Percentiles rank a stretch among this genome's conserved stretches.
Evolutionary conservation across 2,797 vertebrate genomes (phyloP).

Genomic region (Neosalanx taihuensis): DNA sequence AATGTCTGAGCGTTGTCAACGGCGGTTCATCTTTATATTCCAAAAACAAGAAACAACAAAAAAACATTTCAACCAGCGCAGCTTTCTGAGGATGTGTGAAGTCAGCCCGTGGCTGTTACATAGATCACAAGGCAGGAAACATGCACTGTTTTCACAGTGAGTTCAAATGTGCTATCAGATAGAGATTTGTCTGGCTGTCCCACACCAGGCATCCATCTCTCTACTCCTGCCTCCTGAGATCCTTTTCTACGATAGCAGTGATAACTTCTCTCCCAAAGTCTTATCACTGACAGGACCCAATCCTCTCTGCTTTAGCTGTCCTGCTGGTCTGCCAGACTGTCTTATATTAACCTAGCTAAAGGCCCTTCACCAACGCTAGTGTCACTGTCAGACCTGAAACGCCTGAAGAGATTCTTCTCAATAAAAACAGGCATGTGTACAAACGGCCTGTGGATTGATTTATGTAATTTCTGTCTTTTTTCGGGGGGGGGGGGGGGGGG

Average conservation of each 20-base stretch:
- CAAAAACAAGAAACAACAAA: neutral
- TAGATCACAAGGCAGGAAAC: neutral
- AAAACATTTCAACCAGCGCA: slow-evolving; percentile 19
- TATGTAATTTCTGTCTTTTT: too few species aligned
- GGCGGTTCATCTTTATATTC: slow-evolving; percentile 34
- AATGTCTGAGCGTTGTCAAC: neutral
- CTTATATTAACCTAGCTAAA: slow-evolving; percentile 39
- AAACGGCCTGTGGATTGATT: too few species aligned
- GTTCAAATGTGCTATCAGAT: slow-evolving; percentile 32
- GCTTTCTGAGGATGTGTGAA: slow-evolving; percentile 11
- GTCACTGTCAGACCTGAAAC: slow-evolving; percentile 17
- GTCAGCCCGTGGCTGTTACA: slow-evolving; percentile 4
- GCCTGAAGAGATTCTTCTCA: neutral
- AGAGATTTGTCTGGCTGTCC: slow-evolving; percentile 37
- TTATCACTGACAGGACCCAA: slow-evolving; percentile 40
- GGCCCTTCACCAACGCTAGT: slow-evolving; percentile 6
- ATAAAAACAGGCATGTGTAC: slow-evolving; percentile 40
- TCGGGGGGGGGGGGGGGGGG: too few species aligned
- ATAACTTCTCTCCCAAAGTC: slow-evolving; percentile 35
- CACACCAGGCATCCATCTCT: slow-evolving; percentile 29
- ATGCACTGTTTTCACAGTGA: slow-evolving; percentile 6
- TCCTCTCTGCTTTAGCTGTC: slow-evolving; percentile 28
- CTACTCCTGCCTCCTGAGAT: slow-evolving; percentile 31
- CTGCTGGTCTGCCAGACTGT: slow-evolving; percentile 7
- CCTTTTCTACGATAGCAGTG: slow-evolving; percentile 44